phyloP scores from a whole-genome alignment of 2,888 invertebrate species.

The Heterodera filipjevi region DNA sequence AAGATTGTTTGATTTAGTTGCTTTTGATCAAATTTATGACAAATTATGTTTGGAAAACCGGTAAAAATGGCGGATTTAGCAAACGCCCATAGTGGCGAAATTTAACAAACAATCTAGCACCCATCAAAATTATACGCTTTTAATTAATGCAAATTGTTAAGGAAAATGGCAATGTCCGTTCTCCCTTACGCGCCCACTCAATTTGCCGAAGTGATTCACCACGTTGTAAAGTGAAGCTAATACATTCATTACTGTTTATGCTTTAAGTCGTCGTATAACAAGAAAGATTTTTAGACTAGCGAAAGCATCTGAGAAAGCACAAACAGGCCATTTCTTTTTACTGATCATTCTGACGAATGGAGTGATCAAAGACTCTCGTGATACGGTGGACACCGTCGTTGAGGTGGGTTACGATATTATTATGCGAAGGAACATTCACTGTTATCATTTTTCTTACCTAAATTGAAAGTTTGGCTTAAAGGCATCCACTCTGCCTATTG shows the following conservation, averaged over 20 bases:
- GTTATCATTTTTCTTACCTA: background rate
- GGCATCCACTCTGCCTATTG: slow-evolving; percentile 54
- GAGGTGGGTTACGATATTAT: slow-evolving; percentile 10
- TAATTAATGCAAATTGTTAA: slow-evolving; percentile 70
- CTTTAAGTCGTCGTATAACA: background rate
- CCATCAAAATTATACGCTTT: no score
- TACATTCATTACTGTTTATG: no score
- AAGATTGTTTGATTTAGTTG: no score
- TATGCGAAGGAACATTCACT: background rate
- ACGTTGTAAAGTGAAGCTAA: slow-evolving; percentile 69
- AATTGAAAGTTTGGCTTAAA: slow-evolving; percentile 35
- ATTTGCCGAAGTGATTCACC: slow-evolving; percentile 72
- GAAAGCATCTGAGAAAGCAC: slow-evolving; percentile 50
- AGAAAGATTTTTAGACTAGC: slow-evolving; percentile 48
- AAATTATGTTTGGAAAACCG: no score
- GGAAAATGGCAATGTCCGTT: slow-evolving; percentile 68
- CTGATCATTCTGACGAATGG: slow-evolving; percentile 60
- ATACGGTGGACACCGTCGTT: slow-evolving; percentile 52
- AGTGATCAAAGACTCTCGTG: slow-evolving; percentile 37
- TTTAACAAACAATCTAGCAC: no score
- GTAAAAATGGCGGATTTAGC: no score
- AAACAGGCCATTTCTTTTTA: slow-evolving; percentile 51
- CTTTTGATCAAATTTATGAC: no score
- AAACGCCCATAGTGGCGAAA: no score
- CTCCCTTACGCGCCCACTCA: slow-evolving; percentile 72